A percentile compares a stretch with the other conserved stretches of the same genome.
These are phyloP conservation scores for Zoroaster sp. DNA, from an alignment of 53 echinoderm and acorn worm genomes.

Conservation along the genomic window DNA sequence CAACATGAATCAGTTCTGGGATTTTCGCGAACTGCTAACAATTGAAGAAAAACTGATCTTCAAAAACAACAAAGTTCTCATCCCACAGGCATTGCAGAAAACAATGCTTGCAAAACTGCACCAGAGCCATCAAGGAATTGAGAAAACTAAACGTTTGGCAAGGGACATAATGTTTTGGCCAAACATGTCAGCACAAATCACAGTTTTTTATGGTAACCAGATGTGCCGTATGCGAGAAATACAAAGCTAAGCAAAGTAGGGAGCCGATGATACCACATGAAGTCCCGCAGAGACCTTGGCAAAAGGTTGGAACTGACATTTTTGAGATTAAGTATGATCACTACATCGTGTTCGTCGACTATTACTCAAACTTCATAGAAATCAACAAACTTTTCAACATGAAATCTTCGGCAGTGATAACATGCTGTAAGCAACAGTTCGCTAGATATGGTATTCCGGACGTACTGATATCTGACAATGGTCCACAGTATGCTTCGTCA, in stretches of 20 bases:
- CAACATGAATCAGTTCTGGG: constrained; percentile 40
- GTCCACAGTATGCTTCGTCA: constrained; percentile 41
- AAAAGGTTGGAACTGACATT: constrained; percentile 62
- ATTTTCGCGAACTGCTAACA: constrained; percentile 40
- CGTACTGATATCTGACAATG: constrained; percentile 52
- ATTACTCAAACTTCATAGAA: too few relatives aligned
- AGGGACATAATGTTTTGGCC: constrained; percentile 52
- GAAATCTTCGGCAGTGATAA: too few relatives aligned
- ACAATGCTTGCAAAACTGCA: constrained; percentile 28
- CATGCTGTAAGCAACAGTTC: constrained; percentile 51
- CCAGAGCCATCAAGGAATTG: constrained; percentile 60
- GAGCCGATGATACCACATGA: constrained; percentile 51
- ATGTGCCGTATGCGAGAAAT: constrained; percentile 37
- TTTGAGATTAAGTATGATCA: constrained; percentile 58
- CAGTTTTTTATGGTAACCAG: constrained; percentile 36
- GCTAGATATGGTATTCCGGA: constrained; percentile 56
- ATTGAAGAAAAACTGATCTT: constrained; percentile 23
- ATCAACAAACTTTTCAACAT: too few relatives aligned
- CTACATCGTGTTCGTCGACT: constrained; percentile 53
- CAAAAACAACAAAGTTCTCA: constrained; percentile 9
- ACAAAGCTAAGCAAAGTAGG: not conserved
- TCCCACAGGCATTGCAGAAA: constrained; percentile 33
- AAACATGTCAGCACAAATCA: constrained; percentile 43
- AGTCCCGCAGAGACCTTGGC: constrained; percentile 62
- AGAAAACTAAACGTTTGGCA: constrained; percentile 45